Conservation (phyloP, 1,140 invertebrate species). For the Heliothis subflexa region DNA sequence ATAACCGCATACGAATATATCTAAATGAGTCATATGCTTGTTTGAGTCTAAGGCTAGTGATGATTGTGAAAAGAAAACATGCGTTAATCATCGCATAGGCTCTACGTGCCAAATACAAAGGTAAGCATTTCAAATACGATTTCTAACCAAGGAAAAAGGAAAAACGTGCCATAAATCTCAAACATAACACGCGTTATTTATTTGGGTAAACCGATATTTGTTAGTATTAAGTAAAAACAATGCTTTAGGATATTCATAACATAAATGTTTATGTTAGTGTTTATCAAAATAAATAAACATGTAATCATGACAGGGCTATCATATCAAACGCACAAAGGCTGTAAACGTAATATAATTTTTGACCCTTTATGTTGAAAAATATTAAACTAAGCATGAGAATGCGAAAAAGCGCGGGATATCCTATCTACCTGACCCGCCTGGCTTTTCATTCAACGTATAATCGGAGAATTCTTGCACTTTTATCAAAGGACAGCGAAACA, state of each 20-base stretch:
- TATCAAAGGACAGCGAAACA: conserved; percentile 3
- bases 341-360: not conserved
- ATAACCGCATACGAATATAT: conserved; percentile 15
- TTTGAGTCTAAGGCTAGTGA: not conserved
- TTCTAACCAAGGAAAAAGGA: not conserved
- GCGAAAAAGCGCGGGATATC: not conserved
- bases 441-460: not conserved
- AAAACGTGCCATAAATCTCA: conserved; percentile 34
- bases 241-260: not conserved
- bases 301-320: not conserved
- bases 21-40: conserved; percentile 20
- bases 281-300: not conserved
- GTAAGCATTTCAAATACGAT: conserved; percentile 37
- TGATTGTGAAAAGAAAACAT: conserved; percentile 11
- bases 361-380: not conserved
- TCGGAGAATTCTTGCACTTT: not conserved
- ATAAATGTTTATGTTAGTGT: not conserved
- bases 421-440: not conserved
- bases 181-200: conserved; percentile 18
- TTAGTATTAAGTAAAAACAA: conserved; percentile 16
- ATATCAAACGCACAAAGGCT: not conserved
- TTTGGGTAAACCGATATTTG: conserved; percentile 16
- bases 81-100: conserved; percentile 10
- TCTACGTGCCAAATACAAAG: conserved; percentile 43
- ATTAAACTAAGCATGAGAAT: not conserved